Conservation (phyloP, 2,888 invertebrate species). For the Drosophila kambysellisi region DNA sequence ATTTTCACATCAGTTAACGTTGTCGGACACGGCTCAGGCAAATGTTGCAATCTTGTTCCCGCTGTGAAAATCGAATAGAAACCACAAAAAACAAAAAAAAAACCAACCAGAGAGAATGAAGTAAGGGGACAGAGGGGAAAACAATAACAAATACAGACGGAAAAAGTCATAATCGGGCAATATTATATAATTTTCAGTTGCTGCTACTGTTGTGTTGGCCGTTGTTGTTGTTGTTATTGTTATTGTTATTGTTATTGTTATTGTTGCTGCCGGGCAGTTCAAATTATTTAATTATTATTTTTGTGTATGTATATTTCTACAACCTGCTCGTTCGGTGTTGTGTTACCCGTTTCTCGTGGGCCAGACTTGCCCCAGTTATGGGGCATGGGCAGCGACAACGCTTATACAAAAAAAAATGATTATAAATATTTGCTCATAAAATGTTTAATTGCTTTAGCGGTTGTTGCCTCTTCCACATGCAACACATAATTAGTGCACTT, state of each 20-base stretch:
- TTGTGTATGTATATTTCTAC: conserved; percentile 10
- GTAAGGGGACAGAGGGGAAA: conserved; percentile 1
- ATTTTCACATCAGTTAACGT: conserved; percentile 31
- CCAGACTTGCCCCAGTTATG: conserved; percentile 31
- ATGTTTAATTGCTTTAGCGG: conserved; percentile 44
- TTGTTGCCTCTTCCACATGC: conserved; percentile 18
- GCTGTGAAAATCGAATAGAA: conserved; percentile 42
- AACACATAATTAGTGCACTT: conserved; percentile 58
- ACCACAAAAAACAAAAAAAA: conserved; percentile 6
- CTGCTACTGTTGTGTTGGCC: neutral
- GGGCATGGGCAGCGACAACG: conserved; percentile 22
- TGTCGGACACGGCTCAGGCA: conserved; percentile 24
- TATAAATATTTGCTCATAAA: conserved; percentile 42
- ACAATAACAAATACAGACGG: conserved; percentile 34
- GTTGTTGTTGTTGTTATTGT: neutral
- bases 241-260: neutral
- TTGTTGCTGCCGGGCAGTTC: neutral
- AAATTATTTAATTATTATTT: conserved; percentile 31
- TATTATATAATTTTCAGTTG: conserved; percentile 47
- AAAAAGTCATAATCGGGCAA: conserved; percentile 43
- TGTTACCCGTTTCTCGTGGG: conserved; percentile 4
- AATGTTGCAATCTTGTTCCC: conserved; percentile 23
- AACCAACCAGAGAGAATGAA: neutral
- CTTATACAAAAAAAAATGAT: conserved; percentile 51
- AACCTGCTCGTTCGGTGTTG: neutral